These are phyloP conservation scores for Poecilia picta DNA, from an alignment of 2,797 vertebrate genomes.

Conservation along the genomic window DNA sequence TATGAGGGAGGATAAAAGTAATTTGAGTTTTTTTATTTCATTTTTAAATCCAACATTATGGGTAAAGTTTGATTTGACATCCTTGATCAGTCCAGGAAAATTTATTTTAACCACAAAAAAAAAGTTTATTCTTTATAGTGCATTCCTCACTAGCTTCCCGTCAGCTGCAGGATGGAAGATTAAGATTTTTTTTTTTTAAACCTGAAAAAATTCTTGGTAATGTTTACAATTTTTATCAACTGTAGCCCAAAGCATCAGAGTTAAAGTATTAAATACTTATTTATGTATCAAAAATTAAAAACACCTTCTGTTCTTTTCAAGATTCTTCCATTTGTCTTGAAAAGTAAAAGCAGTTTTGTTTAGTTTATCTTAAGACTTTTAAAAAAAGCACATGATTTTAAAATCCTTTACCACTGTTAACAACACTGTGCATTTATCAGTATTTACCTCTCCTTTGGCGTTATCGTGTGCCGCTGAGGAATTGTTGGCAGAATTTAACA, in stretches of 20 bases:
- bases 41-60: background rate
- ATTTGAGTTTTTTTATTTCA: background rate
- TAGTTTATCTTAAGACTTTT: background rate
- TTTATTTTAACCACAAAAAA: background rate
- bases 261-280: background rate
- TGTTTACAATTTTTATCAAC: background rate
- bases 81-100: background rate
- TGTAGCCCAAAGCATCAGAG: background rate
- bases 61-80: background rate
- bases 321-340: background rate
- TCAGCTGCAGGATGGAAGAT: background rate
- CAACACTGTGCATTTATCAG: background rate
- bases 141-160: background rate
- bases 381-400: background rate
- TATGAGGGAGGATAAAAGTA: background rate
- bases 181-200: background rate
- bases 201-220: background rate
- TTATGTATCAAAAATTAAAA: too few species aligned
- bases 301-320: background rate
- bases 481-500: slow-evolving; percentile 88
- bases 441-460: slow-evolving; percentile 85
- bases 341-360: background rate
- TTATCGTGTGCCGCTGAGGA: slow-evolving; percentile 86
- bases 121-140: background rate
- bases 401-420: background rate